phyloP scores from a whole-genome alignment of 2,888 invertebrate species.

The Leptura quadrifasciata region DNA sequence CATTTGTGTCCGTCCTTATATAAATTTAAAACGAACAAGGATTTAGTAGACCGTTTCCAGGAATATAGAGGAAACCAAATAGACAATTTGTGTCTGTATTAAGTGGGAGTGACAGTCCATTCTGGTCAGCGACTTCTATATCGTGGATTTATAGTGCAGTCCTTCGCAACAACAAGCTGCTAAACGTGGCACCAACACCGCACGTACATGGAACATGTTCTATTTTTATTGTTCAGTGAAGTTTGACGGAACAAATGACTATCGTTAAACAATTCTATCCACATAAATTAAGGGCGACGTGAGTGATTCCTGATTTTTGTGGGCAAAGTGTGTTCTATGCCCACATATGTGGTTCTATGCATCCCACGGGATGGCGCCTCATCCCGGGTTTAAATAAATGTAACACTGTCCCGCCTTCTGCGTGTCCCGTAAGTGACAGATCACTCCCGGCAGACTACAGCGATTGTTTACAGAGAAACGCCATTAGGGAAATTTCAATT shows the following conservation, averaged over 20 bases:
- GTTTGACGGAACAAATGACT: conserved; percentile 45
- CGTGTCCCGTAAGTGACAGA: conserved; percentile 72
- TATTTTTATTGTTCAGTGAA: conserved; percentile 36
- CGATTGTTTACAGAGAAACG: conserved; percentile 73
- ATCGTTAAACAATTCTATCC: conserved; percentile 44
- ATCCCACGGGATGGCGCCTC: conserved; percentile 47
- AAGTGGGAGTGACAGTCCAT: conserved; percentile 37
- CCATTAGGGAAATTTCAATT: conserved; percentile 75
- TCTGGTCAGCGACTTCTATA: conserved; percentile 31
- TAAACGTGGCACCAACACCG: conserved; percentile 35
- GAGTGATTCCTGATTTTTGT: conserved; percentile 41
- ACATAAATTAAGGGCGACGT: conserved; percentile 42
- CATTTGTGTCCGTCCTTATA: neutral
- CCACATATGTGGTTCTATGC: conserved; percentile 38
- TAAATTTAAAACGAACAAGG: neutral
- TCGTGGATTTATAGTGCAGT: conserved; percentile 22
- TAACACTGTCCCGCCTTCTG: conserved; percentile 65
- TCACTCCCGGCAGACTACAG: conserved; percentile 69
- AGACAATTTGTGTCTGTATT: conserved; percentile 24
- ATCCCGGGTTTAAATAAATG: conserved; percentile 61
- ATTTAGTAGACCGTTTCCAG: neutral
- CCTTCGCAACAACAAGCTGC: conserved; percentile 33
- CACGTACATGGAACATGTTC: conserved; percentile 35
- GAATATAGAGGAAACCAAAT: neutral
- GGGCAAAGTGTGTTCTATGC: conserved; percentile 39